These are phyloP conservation scores for Bradysia coprophila DNA, from an alignment of 1,140 invertebrate genomes.

Conservation along the genomic window DNA sequence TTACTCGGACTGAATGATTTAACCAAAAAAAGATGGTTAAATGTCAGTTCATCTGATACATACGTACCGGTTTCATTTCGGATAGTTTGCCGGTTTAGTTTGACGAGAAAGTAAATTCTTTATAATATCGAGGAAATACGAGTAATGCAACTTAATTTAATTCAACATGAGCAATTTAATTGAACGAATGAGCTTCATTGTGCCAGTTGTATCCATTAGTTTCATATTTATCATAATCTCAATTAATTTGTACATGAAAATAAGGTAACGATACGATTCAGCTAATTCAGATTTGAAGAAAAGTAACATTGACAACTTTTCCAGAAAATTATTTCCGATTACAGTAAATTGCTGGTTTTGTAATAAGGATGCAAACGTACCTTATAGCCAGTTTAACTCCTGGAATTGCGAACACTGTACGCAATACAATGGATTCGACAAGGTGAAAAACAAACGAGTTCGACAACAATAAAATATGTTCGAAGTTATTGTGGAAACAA, in stretches of 20 bases:
- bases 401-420: constrained; percentile 64
- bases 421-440: constrained; percentile 77
- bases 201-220: not conserved
- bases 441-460: too few species aligned
- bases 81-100: too few species aligned
- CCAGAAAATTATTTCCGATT: not conserved
- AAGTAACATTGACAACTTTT: not conserved
- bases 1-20: too few species aligned
- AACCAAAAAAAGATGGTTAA: too few species aligned
- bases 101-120: too few species aligned
- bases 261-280: not conserved
- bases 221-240: constrained; percentile 1
- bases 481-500: too few species aligned
- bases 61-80: too few species aligned
- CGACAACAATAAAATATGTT: too few species aligned
- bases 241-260: not conserved
- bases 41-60: too few species aligned
- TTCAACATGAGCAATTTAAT: not conserved
- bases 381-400: constrained; percentile 42
- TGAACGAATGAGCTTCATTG: not conserved
- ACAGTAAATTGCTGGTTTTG: constrained; percentile 81
- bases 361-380: constrained; percentile 45
- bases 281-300: not conserved
- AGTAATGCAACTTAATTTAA: too few species aligned
- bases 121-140: too few species aligned